These are phyloP conservation scores for Eremobia ochroleuca DNA, from an alignment of 2,888 invertebrate species.

Conservation along the genomic window DNA sequence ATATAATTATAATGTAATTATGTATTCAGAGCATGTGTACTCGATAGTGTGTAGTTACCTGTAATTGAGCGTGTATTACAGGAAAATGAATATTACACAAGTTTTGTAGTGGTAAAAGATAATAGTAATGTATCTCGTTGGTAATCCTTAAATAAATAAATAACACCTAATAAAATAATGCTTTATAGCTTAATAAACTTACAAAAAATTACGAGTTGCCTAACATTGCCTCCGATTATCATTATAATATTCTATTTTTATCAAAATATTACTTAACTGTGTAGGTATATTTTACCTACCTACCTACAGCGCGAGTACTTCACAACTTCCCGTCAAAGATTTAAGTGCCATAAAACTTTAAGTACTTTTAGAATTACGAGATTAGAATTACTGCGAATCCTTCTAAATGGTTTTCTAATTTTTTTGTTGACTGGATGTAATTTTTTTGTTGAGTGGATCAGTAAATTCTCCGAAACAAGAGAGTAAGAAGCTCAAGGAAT, in stretches of 20 bases:
- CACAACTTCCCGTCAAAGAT: conserved; percentile 40
- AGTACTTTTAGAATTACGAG: conserved; percentile 36
- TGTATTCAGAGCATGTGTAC: too few species aligned
- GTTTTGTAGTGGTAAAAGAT: too few species aligned
- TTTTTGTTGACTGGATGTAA: background rate
- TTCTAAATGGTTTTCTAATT: conserved; percentile 12
- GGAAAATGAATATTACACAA: too few species aligned
- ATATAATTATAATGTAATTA: too few species aligned
- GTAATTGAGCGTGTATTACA: too few species aligned
- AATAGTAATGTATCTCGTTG: too few species aligned
- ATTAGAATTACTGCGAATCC: conserved; percentile 30
- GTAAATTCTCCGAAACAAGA: background rate
- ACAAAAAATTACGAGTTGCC: background rate
- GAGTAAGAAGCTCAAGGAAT: background rate
- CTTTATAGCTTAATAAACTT: background rate
- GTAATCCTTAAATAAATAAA: too few species aligned
- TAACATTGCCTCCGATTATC: background rate
- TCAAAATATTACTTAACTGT: conserved; percentile 27
- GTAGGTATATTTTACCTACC: too few species aligned
- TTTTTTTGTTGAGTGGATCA: background rate
- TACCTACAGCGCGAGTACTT: conserved; percentile 20
- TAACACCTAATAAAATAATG: background rate
- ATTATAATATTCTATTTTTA: conserved; percentile 34
- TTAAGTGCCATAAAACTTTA: conserved; percentile 51
- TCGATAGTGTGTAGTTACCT: too few species aligned